Percentiles rank a stretch among this genome's conserved stretches.
These are phyloP conservation scores for Coreius guichenoti DNA, from an alignment of 2,797 vertebrate species.

Conservation along the genomic window DNA sequence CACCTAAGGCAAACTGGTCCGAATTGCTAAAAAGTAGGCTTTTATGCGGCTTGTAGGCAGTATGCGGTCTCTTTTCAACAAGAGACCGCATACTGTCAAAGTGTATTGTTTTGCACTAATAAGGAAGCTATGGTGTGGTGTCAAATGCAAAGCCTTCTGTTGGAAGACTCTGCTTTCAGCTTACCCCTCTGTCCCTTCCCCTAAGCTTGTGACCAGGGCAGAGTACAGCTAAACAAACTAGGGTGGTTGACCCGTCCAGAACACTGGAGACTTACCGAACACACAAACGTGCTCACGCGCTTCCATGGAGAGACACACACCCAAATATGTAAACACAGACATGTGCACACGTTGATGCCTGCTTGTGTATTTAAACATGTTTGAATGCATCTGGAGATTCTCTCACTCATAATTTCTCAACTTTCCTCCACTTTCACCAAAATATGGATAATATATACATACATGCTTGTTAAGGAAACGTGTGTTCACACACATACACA, in stretches of 20 bases:
- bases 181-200: conserved; percentile 39
- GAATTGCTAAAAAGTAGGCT: conserved; percentile 27
- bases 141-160: conserved; percentile 53
- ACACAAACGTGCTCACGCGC: conserved; percentile 27
- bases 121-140: conserved; percentile 45
- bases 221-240: conserved; percentile 60
- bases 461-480: conserved; percentile 25
- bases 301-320: conserved; percentile 36
- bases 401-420: conserved; percentile 28
- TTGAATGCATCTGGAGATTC: conserved; percentile 22
- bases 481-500: conserved; percentile 28
- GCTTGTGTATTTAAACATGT: conserved; percentile 20
- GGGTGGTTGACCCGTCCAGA: conserved; percentile 53
- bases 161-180: conserved; percentile 40
- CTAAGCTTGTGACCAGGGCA: conserved; percentile 53
- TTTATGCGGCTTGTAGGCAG: too few species aligned
- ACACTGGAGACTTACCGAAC: conserved; percentile 55
- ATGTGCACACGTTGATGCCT: conserved; percentile 1
- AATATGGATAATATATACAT: conserved; percentile 17
- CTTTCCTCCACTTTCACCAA: neutral
- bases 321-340: conserved; percentile 50
- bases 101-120: conserved; percentile 31
- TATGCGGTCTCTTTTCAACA: conserved; percentile 31
- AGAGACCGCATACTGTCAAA: conserved; percentile 22
- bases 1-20: conserved; percentile 5